Conservation (phyloP, 2,888 invertebrate species). For the Mythimna albipuncta region DNA sequence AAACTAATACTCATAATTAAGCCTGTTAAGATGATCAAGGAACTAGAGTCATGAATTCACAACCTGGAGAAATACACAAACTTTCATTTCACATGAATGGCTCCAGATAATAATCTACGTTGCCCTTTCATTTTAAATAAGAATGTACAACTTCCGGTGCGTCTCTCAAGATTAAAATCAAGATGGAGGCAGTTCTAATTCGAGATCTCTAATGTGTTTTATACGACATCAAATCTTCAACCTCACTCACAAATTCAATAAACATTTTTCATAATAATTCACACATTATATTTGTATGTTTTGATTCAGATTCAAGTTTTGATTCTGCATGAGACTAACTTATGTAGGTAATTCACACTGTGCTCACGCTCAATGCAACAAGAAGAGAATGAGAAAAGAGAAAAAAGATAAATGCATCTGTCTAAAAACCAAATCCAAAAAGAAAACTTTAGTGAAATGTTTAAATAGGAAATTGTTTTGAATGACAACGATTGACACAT, state of each 20-base stretch:
- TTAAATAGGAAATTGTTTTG: too few species aligned
- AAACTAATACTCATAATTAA: too few species aligned
- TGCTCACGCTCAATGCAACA: background rate
- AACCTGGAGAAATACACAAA: too few species aligned
- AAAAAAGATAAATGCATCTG: background rate
- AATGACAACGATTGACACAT: background rate
- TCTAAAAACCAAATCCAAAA: background rate
- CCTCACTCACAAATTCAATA: constrained; percentile 14
- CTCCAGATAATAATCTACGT: constrained; percentile 29
- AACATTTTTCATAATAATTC: constrained; percentile 28
- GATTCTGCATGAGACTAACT: background rate
- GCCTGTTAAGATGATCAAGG: too few species aligned
- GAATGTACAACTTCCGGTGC: constrained; percentile 47
- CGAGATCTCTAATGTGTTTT: constrained; percentile 51
- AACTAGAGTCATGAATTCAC: too few species aligned
- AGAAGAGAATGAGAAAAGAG: background rate
- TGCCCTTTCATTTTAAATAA: constrained; percentile 21
- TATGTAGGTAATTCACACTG: background rate
- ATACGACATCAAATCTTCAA: constrained; percentile 39
- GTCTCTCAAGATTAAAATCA: constrained; percentile 36
- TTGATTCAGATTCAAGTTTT: constrained; percentile 18
- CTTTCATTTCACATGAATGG: constrained; percentile 23
- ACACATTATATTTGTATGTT: constrained; percentile 8
- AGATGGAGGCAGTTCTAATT: constrained; percentile 47
- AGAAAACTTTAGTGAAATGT: too few species aligned